Base-by-base conservation (phyloP, 2,113 vertebrate genomes). In the Entelurus aequoreus region DNA sequence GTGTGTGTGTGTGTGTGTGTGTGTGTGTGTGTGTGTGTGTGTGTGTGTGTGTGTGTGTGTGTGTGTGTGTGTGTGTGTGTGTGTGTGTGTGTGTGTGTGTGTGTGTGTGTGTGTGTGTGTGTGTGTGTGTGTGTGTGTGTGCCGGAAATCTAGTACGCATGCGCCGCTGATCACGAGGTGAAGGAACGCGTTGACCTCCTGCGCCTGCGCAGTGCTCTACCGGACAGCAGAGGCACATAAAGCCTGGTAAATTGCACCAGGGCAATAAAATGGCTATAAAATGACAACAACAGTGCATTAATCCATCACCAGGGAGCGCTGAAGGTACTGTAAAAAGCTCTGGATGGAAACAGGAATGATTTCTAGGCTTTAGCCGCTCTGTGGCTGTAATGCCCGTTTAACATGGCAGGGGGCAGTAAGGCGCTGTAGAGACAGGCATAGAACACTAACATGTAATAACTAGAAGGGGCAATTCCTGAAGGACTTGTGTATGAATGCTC, bases 271-370 rank as follows among this genome's bases (percentile, higher is more conserved):
- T 81, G 75, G 83, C 83, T 72, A 86, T 87, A 87, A 88, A 88
- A 86, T 84, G 84, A 85, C 87, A 88, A 88, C 86, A 86, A 87
- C 81, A 83, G 84, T 86, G 83, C 85, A 88, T 88, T 82, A 87
- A 87, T 88, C 87, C 85, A 88, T 86, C 87, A 88, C 84, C 85
- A 88, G 85, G 83, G 87, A 86, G 85, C 81, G 84, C 87, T 85
- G 84, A 75, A 83, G 78, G 83, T 84, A 86, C 84, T 88, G 87
- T 87, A 85, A 87, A 84, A 81, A 79, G 81, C 72, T 74, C 78
- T 70, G 81, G 76, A 77, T 83, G 74, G 67, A 84, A 71, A 75
- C 81, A 49, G 64, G 68, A 82, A 86, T 83, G 83, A 88, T 87
- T 88, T 86, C 83, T 79, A 54, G 69, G 79, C 74, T 88, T 86